phyloP scores from a whole-genome alignment of 1,140 invertebrate species.

The Danaus plexippus region DNA sequence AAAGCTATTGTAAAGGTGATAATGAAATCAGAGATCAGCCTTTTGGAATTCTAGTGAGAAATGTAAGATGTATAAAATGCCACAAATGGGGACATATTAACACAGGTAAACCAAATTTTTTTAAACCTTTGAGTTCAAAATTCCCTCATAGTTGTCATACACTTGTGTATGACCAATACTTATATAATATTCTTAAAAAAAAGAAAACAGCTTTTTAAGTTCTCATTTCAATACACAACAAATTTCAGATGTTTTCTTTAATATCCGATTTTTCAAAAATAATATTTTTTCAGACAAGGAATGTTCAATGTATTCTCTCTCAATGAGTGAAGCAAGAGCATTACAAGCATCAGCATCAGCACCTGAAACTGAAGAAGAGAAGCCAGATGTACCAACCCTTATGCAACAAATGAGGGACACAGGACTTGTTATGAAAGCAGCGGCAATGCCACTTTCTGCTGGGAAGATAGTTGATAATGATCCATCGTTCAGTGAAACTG shows the following conservation, averaged over 20 bases:
- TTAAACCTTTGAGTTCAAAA: too few species aligned
- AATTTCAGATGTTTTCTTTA: too few species aligned
- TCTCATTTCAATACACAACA: too few species aligned
- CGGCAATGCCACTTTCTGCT: slow-evolving; percentile 71
- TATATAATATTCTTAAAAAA: too few species aligned
- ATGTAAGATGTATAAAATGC: slow-evolving; percentile 98
- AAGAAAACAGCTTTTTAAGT: too few species aligned
- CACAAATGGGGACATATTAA: slow-evolving; percentile 99
- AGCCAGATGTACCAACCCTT: slow-evolving; percentile 76
- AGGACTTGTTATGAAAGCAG: slow-evolving; percentile 89
- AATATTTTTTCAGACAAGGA: slow-evolving; percentile 81
- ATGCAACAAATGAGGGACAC: slow-evolving; percentile 94
- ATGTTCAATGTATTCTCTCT: slow-evolving; percentile 93
- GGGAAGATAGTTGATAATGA: slow-evolving; percentile 70
- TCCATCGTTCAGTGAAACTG: slow-evolving; percentile 76
- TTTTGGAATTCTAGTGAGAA: slow-evolving; percentile 97
- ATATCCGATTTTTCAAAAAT: not conserved
- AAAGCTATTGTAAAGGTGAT: slow-evolving; percentile 96
- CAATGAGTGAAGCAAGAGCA: slow-evolving; percentile 77
- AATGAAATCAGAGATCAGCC: slow-evolving; percentile 98
- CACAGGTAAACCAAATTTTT: slow-evolving; percentile 79
- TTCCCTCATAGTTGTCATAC: too few species aligned
- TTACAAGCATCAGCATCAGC: slow-evolving; percentile 74
- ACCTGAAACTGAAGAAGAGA: slow-evolving; percentile 74
- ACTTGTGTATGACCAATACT: not conserved